Evolutionary conservation across 2,797 vertebrate genomes (phyloP).

Genomic region (Harpagifer antarcticus): DNA sequence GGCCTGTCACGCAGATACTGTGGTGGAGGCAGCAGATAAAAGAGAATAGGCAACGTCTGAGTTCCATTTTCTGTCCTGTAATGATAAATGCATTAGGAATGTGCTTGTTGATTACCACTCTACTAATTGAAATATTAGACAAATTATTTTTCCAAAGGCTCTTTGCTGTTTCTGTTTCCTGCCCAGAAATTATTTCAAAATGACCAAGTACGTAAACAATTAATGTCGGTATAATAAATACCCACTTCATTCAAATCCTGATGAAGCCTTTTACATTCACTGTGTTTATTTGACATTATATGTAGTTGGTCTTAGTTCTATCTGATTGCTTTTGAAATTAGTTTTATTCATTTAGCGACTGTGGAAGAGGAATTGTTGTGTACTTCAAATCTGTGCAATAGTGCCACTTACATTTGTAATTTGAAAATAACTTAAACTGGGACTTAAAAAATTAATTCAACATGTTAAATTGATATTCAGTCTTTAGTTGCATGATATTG

Average conservation of each 20-base stretch:
- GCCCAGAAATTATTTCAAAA: constrained; percentile 2
- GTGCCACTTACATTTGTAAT: background rate
- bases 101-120: background rate
- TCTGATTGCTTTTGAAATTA: background rate
- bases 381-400: background rate
- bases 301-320: background rate
- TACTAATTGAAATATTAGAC: background rate
- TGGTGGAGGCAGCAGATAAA: constrained; percentile 18
- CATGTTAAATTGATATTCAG: background rate
- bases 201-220: background rate
- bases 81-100: background rate
- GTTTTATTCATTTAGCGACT: background rate
- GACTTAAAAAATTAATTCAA: too few species aligned
- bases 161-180: constrained; percentile 1
- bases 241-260: background rate
- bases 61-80: background rate
- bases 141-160: background rate
- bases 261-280: background rate
- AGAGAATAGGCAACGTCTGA: background rate
- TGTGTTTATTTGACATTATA: background rate
- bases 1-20: constrained; percentile 32
- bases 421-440: too few species aligned
- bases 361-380: background rate
- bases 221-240: background rate
- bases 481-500: background rate